Conservation (phyloP, 2,797 vertebrate species). For the Podarcis lilfordi region DNA sequence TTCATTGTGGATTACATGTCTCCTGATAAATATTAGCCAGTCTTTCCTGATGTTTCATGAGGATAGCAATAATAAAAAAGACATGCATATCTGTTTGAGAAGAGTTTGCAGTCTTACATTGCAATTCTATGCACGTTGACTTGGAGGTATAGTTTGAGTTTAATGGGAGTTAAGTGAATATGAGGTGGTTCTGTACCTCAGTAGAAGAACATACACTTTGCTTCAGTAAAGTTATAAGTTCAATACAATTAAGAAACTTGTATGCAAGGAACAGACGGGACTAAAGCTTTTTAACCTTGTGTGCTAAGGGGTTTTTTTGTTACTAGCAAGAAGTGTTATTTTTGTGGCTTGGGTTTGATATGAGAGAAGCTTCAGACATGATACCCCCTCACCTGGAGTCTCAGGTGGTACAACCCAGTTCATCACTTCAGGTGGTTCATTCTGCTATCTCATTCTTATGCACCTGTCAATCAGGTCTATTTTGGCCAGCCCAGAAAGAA, state of each 20-base stretch:
- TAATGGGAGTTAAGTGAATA: not conserved
- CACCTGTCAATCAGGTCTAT: not conserved
- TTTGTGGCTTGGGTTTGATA: not conserved
- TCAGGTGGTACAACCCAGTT: no score
- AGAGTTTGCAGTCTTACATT: not conserved
- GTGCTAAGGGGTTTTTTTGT: not conserved
- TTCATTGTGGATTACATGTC: not conserved
- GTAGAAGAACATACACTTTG: not conserved
- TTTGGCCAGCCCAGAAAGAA: not conserved
- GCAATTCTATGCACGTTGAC: not conserved
- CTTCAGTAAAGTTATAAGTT: not conserved
- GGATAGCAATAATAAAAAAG: not conserved
- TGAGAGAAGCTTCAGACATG: not conserved
- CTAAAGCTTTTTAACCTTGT: not conserved
- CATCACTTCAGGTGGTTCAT: no score
- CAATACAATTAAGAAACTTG: not conserved
- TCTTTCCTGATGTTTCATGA: not conserved
- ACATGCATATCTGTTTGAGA: not conserved
- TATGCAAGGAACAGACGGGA: not conserved
- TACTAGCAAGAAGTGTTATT: not conserved
- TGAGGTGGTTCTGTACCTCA: not conserved
- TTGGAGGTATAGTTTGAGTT: not conserved
- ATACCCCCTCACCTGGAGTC: not conserved
- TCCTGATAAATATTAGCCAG: not conserved
- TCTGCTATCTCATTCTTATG: not conserved